Base-by-base conservation (phyloP, 2,797 vertebrate species). In the Channa striata region DNA sequence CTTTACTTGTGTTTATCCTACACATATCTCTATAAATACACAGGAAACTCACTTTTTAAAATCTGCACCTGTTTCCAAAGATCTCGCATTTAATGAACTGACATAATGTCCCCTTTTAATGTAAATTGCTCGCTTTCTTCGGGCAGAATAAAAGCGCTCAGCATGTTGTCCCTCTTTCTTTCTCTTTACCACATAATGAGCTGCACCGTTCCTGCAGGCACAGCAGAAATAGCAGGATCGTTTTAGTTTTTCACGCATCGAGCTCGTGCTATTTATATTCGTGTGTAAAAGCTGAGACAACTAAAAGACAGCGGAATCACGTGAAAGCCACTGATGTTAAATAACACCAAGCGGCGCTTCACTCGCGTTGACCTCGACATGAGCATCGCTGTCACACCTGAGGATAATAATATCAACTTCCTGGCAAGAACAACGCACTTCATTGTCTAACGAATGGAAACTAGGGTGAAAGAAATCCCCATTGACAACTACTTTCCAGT, bases 401-500 rank as follows among this genome's bases (percentile, higher is more conserved):
- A 30, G 25, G 25, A 62, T 64, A 25, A 52, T 43, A 60, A 52
- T 20, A 50, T 36, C 61, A 12, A 79, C 75, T 88, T 85, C 84
- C 19, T 43, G 54, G 16, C 19, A 40, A 56, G 37, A 8, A 68
- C 49, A 62, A 14, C 13, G 0, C 8, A 25, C 49, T 71, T 81
- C 66, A 75, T 57, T 84, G 84, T 80, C 82, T 42, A 67, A 40
- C 21, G 46, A 78, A 83, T 81, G 80, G 89, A 90, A 90, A 87
- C 53, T 52, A 39, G 59, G 43, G 47, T 53, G 6, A 46, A 62
- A 81, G 75, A 91, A 90, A 87, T 84, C 78, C 84, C 85, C 85
- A 81, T 59, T 89, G 77, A 88, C 75, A 73, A 77, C 30, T 53
- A 42, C 46, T 83, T 87, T 89, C 83, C 88, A 87, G 78, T 90